A percentile compares a stretch with the other conserved stretches of the same genome.
Conservation (phyloP, 2,888 invertebrate species). For the Hypena proboscidalis region DNA sequence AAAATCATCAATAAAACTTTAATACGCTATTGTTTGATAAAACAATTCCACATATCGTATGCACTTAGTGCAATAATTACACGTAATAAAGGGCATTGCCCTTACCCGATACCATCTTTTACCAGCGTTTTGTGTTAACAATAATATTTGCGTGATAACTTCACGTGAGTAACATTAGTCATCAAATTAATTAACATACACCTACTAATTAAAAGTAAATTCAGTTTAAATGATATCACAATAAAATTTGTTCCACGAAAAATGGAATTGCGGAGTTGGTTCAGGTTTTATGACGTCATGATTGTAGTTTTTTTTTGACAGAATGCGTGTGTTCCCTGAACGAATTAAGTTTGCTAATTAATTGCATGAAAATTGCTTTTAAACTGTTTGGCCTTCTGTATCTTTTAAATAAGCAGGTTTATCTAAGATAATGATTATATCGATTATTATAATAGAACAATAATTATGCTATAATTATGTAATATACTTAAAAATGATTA, state of each 20-base stretch:
- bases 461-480: no score
- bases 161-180: slow-evolving; percentile 57
- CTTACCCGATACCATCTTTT: slow-evolving; percentile 61
- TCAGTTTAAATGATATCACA: slow-evolving; percentile 32
- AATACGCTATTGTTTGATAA: slow-evolving; percentile 45
- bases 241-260: slow-evolving; percentile 37
- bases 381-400: no score
- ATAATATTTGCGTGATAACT: slow-evolving; percentile 57
- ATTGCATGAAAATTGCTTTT: no score
- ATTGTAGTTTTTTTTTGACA: slow-evolving; percentile 2
- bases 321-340: no score
- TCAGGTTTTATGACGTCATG: slow-evolving; percentile 2
- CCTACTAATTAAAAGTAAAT: slow-evolving; percentile 38
- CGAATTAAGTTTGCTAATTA: no score
- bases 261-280: slow-evolving; percentile 10
- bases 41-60: slow-evolving; percentile 46
- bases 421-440: no score
- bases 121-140: slow-evolving; percentile 66
- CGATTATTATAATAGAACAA: no score
- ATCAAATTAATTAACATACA: slow-evolving; percentile 51
- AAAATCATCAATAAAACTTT: slow-evolving; percentile 41
- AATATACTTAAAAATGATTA: no score
- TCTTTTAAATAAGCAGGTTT: no score
- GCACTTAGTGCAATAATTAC: slow-evolving; percentile 62
- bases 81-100: slow-evolving; percentile 68